Evolutionary conservation across 2,797 vertebrate species (phyloP), one percentile per base, ranked within the genome.

Genomic region (Schizopygopsis malacanthus): DNA sequence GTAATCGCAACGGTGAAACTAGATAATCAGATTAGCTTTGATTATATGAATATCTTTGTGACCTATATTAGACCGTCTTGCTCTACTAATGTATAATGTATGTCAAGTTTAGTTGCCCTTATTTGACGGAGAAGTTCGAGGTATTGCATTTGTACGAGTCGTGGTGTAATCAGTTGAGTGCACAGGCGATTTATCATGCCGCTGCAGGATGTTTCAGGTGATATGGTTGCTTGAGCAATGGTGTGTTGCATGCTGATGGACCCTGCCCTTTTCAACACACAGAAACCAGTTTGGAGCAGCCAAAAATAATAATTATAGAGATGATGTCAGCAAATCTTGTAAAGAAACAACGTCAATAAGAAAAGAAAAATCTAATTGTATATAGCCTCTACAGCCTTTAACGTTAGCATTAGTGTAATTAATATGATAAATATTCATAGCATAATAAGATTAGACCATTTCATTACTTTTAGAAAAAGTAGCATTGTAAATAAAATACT

Each of bases 131-230:
- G 15, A 43, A 43, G 5, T 59, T 79, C 22, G 39, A 81, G 13
- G 22, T 75, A 22, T 75, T 54, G 50, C 20, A 10, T 71, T 54
- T 56, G n/a, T 45, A 12, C 6, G 8, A 37, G 52, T 11, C 8
- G 13, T 73, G 52, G 77, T 16, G 69, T 85, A 85, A 85, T 85
- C 84, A 81, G 84, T 56, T 22, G 43, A 81, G 43, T 47, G 43
- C 50, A 50, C 69, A 73, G 54, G 15, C 43, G 0, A 45, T 65
- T 81, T 81, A 85, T 81, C 69, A 7, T 50, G 28, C 1, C 22
- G 10, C 69, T 73, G 78, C 78, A 85, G 22, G 70, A 81, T 73
- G 84, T 85, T 85, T 75, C 22, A 65, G 69, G 63, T 45, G 56
- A 85, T 85, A 82, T 77, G 65, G 39, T 50, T 43, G 54, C 45